A percentile compares a stretch with the other conserved stretches of the same genome.
phyloP scores from a whole-genome alignment of 2,113 vertebrate genomes.

The Perca fluviatilis region DNA sequence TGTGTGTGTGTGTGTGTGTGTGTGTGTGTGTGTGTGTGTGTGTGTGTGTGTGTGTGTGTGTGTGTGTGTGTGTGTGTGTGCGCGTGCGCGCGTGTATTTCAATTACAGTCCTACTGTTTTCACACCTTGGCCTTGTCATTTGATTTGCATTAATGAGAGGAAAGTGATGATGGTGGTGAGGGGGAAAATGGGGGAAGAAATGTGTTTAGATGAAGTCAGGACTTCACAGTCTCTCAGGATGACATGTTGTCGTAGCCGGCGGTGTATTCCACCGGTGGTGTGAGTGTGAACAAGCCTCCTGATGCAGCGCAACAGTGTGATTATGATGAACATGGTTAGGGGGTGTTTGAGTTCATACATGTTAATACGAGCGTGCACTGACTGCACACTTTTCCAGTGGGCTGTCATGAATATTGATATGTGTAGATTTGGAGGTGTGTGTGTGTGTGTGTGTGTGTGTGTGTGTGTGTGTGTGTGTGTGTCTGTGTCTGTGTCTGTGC shows the following conservation, averaged over 20 bases:
- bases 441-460: background rate
- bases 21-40: too few relatives aligned
- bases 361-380: slow-evolving; percentile 38
- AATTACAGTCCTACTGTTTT: slow-evolving; percentile 5
- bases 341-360: slow-evolving; percentile 55
- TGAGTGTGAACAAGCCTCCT: slow-evolving; percentile 51
- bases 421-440: background rate
- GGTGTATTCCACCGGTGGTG: slow-evolving; percentile 33
- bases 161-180: slow-evolving; percentile 3
- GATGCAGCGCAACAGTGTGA: slow-evolving; percentile 29
- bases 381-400: slow-evolving; percentile 26
- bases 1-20: too few relatives aligned
- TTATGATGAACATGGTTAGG: slow-evolving; percentile 14
- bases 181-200: background rate
- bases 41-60: too few relatives aligned
- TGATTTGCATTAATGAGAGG: background rate
- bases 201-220: slow-evolving; percentile 25
- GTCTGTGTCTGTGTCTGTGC: background rate
- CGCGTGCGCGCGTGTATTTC: background rate
- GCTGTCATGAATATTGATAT: slow-evolving; percentile 67
- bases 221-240: slow-evolving; percentile 18
- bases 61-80: too few relatives aligned
- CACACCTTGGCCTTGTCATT: slow-evolving; percentile 3
- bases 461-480: background rate
- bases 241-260: slow-evolving; percentile 30